Evolutionary conservation across 2,113 vertebrate genomes (phyloP).

Genomic region (Tonatia bakeri): DNA sequence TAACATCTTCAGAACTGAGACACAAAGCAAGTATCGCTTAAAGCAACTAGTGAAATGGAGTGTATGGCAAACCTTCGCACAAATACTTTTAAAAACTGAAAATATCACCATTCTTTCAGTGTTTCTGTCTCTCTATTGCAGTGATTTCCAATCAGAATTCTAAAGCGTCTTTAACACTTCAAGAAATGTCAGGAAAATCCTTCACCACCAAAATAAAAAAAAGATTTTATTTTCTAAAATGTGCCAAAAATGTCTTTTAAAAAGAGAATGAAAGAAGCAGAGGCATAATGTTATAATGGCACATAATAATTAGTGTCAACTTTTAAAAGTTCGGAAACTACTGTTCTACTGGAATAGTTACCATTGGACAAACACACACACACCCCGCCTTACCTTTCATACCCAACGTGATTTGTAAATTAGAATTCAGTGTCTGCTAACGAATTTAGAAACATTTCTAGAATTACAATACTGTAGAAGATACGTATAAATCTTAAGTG

Average conservation of each 20-base stretch:
- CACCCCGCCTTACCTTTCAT: neutral
- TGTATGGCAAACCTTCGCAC: neutral
- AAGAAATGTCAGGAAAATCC: conserved; percentile 9
- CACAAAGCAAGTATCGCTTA: neutral
- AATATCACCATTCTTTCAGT: neutral
- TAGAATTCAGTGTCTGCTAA: neutral
- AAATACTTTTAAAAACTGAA: neutral
- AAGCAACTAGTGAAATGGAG: neutral
- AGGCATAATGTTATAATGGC: neutral
- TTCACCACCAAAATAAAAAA: neutral
- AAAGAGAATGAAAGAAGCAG: neutral
- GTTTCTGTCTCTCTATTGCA: neutral
- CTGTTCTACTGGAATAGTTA: neutral
- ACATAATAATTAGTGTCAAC: neutral
- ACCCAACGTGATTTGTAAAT: neutral
- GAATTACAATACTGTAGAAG: neutral
- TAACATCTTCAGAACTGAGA: neutral
- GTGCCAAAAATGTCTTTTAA: neutral
- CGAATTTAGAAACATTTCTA: neutral
- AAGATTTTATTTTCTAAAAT: neutral
- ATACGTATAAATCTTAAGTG: neutral
- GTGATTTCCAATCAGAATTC: neutral
- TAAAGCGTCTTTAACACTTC: neutral
- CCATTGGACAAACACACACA: neutral
- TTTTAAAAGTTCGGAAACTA: neutral